Percentiles rank a stretch among this genome's conserved stretches.
Conservation (phyloP, 2,888 invertebrate genomes). For the Drymonia ruficornis region DNA sequence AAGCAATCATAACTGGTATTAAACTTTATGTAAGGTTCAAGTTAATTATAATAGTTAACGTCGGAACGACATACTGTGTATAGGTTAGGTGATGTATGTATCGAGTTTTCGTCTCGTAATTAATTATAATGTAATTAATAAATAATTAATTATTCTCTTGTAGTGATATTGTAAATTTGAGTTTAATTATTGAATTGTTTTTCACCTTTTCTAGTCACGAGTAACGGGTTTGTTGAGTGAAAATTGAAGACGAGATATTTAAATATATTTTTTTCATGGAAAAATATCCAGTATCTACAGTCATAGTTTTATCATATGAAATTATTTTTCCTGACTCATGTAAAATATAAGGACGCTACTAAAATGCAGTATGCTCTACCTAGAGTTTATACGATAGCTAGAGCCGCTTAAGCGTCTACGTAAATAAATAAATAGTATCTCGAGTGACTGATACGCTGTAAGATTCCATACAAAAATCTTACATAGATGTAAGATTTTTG, state of each 20-base stretch:
- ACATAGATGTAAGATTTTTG: too few relatives aligned
- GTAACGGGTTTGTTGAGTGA: conserved; percentile 68
- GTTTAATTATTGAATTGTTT: conserved; percentile 65
- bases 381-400: too few relatives aligned
- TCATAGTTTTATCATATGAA: not conserved
- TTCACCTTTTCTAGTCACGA: conserved; percentile 78
- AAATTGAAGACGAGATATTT: conserved; percentile 44
- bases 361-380: too few relatives aligned
- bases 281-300: not conserved
- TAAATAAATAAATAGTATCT: too few relatives aligned
- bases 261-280: not conserved
- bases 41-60: conserved; percentile 32
- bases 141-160: conserved; percentile 58
- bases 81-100: conserved; percentile 58
- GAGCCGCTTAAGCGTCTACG: too few relatives aligned
- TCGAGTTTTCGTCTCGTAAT: conserved; percentile 48
- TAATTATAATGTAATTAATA: conserved; percentile 51
- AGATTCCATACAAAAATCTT: too few relatives aligned
- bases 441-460: too few relatives aligned
- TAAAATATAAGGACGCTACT: too few relatives aligned
- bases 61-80: conserved; percentile 41
- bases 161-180: conserved; percentile 65
- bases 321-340: not conserved
- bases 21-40: conserved; percentile 29
- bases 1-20: conserved; percentile 43